Conservation (phyloP, 2,797 vertebrate genomes). For the Argentina silus region DNA sequence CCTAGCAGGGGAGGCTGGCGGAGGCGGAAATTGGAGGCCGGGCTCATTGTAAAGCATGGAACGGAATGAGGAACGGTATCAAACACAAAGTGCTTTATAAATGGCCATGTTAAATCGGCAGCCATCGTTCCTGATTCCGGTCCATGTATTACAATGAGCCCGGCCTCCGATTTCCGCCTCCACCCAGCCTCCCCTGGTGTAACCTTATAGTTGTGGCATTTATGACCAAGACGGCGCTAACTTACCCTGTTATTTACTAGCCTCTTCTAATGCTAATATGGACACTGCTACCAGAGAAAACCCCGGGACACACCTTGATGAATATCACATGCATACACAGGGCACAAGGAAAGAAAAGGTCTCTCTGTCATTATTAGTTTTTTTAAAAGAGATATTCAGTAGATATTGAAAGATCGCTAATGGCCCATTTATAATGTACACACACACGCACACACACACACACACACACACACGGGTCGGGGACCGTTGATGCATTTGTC, state of each 20-base stretch:
- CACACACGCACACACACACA: background rate
- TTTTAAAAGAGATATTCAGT: conserved; percentile 70
- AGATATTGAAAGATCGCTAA: conserved; percentile 71
- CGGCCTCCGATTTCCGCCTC: too few relatives aligned
- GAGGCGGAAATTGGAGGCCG: too few relatives aligned
- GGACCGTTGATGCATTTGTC: conserved; percentile 36
- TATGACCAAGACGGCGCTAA: conserved; percentile 39
- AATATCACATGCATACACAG: conserved; percentile 32
- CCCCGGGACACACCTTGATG: conserved; percentile 36
- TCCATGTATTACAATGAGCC: too few relatives aligned
- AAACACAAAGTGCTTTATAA: too few relatives aligned
- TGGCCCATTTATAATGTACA: conserved; percentile 49
- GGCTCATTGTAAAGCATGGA: too few relatives aligned
- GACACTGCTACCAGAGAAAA: conserved; percentile 42
- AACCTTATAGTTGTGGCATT: conserved; percentile 50
- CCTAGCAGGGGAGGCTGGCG: too few relatives aligned
- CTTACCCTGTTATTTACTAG: conserved; percentile 35
- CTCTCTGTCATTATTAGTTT: conserved; percentile 72
- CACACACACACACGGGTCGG: conserved; percentile 9
- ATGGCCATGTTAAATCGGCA: too few relatives aligned
- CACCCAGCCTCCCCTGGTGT: conserved; percentile 22
- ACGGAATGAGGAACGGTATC: too few relatives aligned
- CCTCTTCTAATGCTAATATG: conserved; percentile 39
- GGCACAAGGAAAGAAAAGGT: conserved; percentile 47
- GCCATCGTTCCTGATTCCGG: too few relatives aligned